These are phyloP conservation scores for Vanessa tameamea DNA, from an alignment of 1,140 invertebrate species.

Conservation along the genomic window DNA sequence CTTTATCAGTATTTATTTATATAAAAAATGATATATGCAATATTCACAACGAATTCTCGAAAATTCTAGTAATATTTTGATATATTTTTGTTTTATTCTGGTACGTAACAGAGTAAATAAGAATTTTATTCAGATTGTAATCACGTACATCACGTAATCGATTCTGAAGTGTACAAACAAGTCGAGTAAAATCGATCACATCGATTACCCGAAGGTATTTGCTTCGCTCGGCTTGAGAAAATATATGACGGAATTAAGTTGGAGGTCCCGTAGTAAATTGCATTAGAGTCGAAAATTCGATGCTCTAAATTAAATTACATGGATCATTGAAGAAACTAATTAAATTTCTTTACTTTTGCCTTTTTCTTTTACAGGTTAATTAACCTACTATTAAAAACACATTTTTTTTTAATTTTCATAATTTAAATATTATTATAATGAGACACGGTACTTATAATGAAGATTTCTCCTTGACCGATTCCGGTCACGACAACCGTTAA, in stretches of 20 bases:
- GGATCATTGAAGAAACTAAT: slow-evolving; percentile 7
- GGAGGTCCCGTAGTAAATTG: slow-evolving; percentile 15
- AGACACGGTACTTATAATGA: too few relatives aligned
- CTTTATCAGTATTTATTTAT: too few relatives aligned
- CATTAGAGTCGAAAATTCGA: slow-evolving; percentile 17
- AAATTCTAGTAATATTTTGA: neutral
- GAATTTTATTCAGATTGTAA: slow-evolving; percentile 17
- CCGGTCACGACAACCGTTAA: too few relatives aligned
- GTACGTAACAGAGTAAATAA: slow-evolving; percentile 6
- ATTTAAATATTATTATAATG: too few relatives aligned
- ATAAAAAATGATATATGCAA: too few relatives aligned
- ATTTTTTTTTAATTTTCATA: too few relatives aligned
- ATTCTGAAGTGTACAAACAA: slow-evolving; percentile 48
- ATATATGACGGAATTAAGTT: slow-evolving; percentile 35
- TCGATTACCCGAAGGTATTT: slow-evolving; percentile 40
- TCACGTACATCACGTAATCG: slow-evolving; percentile 42
- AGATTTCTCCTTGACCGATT: too few relatives aligned
- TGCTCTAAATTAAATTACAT: slow-evolving; percentile 11
- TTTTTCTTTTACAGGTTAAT: neutral
- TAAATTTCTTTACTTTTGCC: neutral
- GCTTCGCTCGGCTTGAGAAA: slow-evolving; percentile 39
- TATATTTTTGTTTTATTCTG: neutral
- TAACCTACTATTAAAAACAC: neutral
- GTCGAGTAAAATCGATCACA: slow-evolving; percentile 46
- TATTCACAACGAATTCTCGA: too few relatives aligned